Conservation (phyloP, 2,888 invertebrate species). For the Phortica okadai region DNA sequence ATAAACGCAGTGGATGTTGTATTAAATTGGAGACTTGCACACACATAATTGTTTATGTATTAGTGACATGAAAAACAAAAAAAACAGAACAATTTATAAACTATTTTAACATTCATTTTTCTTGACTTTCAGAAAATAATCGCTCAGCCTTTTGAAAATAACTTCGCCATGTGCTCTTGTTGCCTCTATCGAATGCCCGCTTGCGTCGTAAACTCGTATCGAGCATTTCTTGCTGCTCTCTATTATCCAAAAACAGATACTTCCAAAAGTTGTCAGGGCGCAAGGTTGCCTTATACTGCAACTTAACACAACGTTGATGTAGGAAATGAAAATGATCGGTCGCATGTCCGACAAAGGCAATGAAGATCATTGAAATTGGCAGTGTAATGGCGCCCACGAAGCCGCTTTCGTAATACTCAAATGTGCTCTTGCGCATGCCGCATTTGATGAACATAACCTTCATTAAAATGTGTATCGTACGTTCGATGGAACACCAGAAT, state of each 20-base stretch:
- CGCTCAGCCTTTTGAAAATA: not conserved
- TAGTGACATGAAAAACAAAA: not conserved
- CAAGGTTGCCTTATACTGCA: not conserved
- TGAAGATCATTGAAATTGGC: not conserved
- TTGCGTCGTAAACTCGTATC: not conserved
- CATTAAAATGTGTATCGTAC: not conserved
- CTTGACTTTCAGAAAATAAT: not conserved
- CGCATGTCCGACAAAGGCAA: not conserved
- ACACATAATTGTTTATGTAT: conserved; percentile 3
- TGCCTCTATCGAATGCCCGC: not conserved
- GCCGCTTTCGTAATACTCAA: not conserved
- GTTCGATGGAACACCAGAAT: conserved; percentile 5
- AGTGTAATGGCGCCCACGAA: not conserved
- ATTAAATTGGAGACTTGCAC: not conserved
- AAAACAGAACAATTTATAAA: not conserved
- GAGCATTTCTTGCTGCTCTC: not conserved
- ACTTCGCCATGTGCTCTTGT: not conserved
- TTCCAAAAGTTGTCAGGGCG: not conserved
- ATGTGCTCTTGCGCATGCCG: not conserved
- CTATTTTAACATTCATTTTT: not conserved
- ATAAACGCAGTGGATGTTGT: not conserved
- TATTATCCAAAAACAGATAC: not conserved
- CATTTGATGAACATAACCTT: not conserved
- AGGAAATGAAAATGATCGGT: not conserved
- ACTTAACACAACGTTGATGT: not conserved